These are phyloP conservation scores for Ariolimax columbianus DNA, from an alignment of 2,888 invertebrate species.

Conservation along the genomic window DNA sequence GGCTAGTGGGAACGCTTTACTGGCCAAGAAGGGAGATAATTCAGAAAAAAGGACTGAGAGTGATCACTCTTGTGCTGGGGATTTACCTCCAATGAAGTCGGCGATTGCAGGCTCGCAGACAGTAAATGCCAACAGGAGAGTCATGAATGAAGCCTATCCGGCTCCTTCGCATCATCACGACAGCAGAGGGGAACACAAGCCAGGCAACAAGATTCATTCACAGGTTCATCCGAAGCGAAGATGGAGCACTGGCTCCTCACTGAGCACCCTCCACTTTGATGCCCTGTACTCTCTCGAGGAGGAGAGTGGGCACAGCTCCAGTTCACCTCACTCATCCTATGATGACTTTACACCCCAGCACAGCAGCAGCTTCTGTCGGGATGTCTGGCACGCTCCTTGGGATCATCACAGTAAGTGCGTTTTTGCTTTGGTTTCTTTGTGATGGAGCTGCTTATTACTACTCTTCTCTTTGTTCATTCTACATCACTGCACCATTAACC, in stretches of 20 bases:
- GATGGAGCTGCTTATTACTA: too few species aligned
- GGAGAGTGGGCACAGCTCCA: constrained; percentile 63
- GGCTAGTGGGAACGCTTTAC: constrained; percentile 46
- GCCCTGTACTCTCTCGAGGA: constrained; percentile 67
- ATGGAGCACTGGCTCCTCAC: constrained; percentile 49
- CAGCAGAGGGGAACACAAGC: not conserved
- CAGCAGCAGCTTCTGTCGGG: constrained; percentile 48
- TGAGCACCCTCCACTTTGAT: constrained; percentile 55
- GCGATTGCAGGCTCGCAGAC: not conserved
- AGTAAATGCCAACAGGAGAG: not conserved
- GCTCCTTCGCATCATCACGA: not conserved
- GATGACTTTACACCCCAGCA: constrained; percentile 52
- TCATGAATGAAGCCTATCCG: constrained; percentile 38
- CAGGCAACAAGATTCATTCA: not conserved
- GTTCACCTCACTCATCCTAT: constrained; percentile 62
- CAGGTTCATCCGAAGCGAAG: constrained; percentile 23
- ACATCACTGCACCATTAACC: too few species aligned
- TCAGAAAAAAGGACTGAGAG: not conserved
- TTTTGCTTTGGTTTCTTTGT: not conserved
- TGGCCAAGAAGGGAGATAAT: constrained; percentile 34
- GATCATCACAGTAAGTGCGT: constrained; percentile 39
- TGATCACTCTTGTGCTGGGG: not conserved
- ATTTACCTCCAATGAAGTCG: not conserved
- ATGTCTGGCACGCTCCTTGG: constrained; percentile 47
- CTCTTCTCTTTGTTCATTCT: too few species aligned